Base-by-base conservation (phyloP, 2,113 vertebrate species). In the Stercorarius parasiticus region DNA sequence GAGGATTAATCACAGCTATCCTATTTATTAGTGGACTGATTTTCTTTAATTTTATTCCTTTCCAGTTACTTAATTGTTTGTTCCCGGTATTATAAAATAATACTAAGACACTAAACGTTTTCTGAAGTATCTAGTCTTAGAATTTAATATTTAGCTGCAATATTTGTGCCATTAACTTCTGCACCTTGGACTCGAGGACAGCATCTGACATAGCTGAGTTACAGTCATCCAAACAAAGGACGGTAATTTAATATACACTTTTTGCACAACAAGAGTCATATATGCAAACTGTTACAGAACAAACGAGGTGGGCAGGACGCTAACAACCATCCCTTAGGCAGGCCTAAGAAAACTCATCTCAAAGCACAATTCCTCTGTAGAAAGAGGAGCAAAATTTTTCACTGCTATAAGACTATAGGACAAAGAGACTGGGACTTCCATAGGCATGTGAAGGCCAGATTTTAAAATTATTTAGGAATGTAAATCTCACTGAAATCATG, bases 1-100 rank as follows among this genome's bases (percentile, higher is more conserved):
- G 40, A 88, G 42, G 67, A 96, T 95, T 94, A 93, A 96, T 97
- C 81, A 95, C 43, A 71, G 70, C 66, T 74, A 84, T 82, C 22
- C 73, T 80, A 73, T 73, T 95, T 76, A 84, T 95, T 62, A 89
- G 58, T 55, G 47, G 36, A 79, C 40, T 95, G 83, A 80, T 85
- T 74, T 61, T 86, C 82, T 88, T 86, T 94, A 79, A 91, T 95
- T 90, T 89, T 93, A 58, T 72, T 96, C 58, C 73, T 80, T 94
- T 96, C 74, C 66, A 73, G 53, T 92, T 89, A 87, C 40, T 89
- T 78, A 94, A 92, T 76, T 1, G 2, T n/a, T 76, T 50, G 55
- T 93, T 95, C 84, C 74, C 1, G 9, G 83, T 82, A 85, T 40
- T 70, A 79, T 50, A 89, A 91, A 89, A 91, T 85, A 95, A 94